These are phyloP conservation scores for Thalassarche chlororhynchos DNA, from an alignment of 2,113 vertebrate species.

Conservation along the genomic window DNA sequence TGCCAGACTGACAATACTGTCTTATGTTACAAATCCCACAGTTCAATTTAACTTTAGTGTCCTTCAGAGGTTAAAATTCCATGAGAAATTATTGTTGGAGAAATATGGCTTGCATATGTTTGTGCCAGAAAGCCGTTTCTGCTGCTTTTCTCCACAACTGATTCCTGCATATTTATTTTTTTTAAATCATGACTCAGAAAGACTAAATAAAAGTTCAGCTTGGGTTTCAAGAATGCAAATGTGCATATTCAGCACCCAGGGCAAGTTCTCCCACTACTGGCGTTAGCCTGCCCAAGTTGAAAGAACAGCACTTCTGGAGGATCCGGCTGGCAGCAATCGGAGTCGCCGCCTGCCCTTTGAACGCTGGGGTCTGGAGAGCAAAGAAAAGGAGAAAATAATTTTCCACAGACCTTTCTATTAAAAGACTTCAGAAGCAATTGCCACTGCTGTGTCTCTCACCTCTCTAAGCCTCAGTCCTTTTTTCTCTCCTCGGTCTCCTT, in stretches of 20 bases:
- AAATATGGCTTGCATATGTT: slow-evolving; percentile 25
- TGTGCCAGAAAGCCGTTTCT: slow-evolving; percentile 3
- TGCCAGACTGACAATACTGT: not conserved
- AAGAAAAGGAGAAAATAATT: not conserved
- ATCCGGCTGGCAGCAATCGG: not conserved
- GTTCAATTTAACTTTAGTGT: not conserved
- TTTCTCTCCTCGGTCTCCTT: not conserved
- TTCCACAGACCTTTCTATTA: not conserved
- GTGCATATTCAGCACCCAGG: not conserved
- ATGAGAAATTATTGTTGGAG: not conserved
- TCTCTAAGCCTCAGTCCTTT: not conserved
- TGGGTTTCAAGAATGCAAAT: slow-evolving; percentile 21
- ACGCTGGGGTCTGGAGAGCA: not conserved
- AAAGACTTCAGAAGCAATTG: not conserved
- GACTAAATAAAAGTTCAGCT: slow-evolving; percentile 12
- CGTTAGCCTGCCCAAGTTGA: not conserved
- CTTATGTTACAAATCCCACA: not conserved
- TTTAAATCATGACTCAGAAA: slow-evolving; percentile 29
- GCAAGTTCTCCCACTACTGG: not conserved
- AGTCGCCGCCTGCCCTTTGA: not conserved
- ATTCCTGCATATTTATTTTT: not conserved
- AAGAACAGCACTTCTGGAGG: not conserved
- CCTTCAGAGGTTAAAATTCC: slow-evolving; percentile 36
- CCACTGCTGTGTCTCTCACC: not conserved
- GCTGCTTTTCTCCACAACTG: not conserved